Base-by-base conservation (phyloP, 1,140 invertebrate species). In the Diorhabda elongata region DNA sequence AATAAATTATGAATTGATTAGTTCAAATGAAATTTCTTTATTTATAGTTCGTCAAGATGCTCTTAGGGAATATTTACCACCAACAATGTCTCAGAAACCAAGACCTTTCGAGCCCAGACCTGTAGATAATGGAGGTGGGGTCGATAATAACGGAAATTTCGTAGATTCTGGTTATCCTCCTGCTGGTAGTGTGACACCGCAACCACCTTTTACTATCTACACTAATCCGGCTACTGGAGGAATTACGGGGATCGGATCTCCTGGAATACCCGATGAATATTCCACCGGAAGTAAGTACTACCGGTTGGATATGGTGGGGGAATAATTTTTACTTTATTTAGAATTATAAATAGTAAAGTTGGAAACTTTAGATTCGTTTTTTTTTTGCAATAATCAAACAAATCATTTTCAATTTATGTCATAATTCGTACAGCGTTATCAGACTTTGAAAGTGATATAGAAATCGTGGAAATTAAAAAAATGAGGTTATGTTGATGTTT, bases 21-120 rank as follows among this genome's bases (percentile, higher is more conserved):
- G 26, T 26, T 26, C 26, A 26, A 26, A 26, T 26, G 1, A 26
- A 26, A 26, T 26, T 26, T 60, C 2, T 66, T 58, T 66, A 44
- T 5, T 72, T 85, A 84, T 81, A 90, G 88, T 85, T 79, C 87
- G 88, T 44, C 88, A 90, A 74, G 82, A 82, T 44, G 81, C 83
- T 3, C 76, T 82, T 44, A 81, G 85, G 44, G 82, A 81, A 41
- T 88, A 87, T 63, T 77, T 88, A 42, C 87, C 87, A 2, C 86
- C 86, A 45, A 86, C 86, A 26, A 87, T 88, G 67, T 87, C 87
- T 2, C 87, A 90, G 67, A 87, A 83, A 73, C 89, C 89, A 5
- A 83, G 89, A 66, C 89, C 89, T 1, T 90, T 90, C 77, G 85
- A 88, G 44, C 82, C 83, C 3, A 85, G 85, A 66, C 84, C 83